Evolutionary conservation across 2,113 vertebrate species (phyloP).

Genomic region (Cromileptes altivelis): DNA sequence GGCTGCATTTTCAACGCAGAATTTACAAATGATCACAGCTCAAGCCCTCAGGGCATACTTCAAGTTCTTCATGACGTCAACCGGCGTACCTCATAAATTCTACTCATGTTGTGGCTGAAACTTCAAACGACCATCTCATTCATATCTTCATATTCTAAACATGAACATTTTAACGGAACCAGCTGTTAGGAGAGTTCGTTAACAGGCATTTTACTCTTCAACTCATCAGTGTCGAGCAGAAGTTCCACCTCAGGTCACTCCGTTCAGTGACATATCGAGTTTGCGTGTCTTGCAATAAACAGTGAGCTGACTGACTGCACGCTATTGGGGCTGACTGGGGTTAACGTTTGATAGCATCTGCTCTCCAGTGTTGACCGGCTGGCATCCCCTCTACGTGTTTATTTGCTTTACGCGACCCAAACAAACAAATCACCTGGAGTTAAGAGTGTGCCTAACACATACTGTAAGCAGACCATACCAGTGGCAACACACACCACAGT

Average conservation of each 20-base stretch:
- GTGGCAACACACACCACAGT: not conserved
- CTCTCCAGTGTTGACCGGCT: constrained; percentile 26
- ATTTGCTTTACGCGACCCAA: constrained; percentile 33
- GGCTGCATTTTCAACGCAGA: not conserved
- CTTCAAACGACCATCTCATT: constrained; percentile 34
- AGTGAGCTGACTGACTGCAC: constrained; percentile 25
- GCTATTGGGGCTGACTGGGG: constrained; percentile 20
- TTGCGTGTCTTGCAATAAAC: constrained; percentile 60
- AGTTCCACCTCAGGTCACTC: constrained; percentile 29
- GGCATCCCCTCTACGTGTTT: constrained; percentile 11
- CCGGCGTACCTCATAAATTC: not conserved
- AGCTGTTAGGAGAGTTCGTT: constrained; percentile 21
- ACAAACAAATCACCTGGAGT: constrained; percentile 50
- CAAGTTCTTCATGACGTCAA: not conserved
- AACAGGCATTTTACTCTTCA: constrained; percentile 5
- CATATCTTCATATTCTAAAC: constrained; percentile 37
- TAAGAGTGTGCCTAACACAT: constrained; percentile 8
- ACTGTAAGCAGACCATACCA: not conserved
- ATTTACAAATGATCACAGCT: not conserved
- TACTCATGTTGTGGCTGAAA: constrained; percentile 2
- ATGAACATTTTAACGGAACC: constrained; percentile 10
- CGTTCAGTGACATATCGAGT: constrained; percentile 18
- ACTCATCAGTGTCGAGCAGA: constrained; percentile 5
- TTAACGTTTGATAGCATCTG: constrained; percentile 45
- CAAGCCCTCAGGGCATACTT: not conserved